Evolutionary conservation across 2,113 vertebrate species (phyloP), one percentile per base, ranked within the genome.

Genomic region (Taxidea taxus): DNA sequence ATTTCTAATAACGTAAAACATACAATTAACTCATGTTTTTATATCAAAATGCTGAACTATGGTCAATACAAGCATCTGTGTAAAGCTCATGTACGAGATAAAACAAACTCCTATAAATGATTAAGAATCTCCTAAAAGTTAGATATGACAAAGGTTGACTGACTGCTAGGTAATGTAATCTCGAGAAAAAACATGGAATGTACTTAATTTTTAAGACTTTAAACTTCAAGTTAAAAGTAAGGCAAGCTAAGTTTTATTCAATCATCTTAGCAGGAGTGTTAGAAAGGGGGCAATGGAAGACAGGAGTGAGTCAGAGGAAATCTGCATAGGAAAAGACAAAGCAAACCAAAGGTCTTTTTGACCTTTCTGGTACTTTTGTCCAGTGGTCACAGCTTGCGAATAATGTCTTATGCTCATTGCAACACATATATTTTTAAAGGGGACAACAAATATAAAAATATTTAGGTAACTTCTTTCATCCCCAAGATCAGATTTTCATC

Each of bases 41-140:
- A 84, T 51, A 84, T 96, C 72, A 85, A 97, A 97, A 96, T 87
- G 88, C 80, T 97, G 23, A 87, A 56, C 10, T 87, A 56, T 54
- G 90, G 75, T 97, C 98, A 98, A 98, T 97, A 98, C 95, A 99
- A 98, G 98, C 97, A 98, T 99, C 98, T 98, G 97, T 98, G 97
- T 97, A 97, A 98, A 98, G 98, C 97, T 98, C 98, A 98, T 68
- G 91, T 93, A 98, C 85, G 94, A 94, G 87, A 97, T 97, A 98
- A 98, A 98, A 98, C 93, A 98, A 95, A 96, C 93, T 98, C 98
- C 87, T 95, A 80, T 98, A 98, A 98, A 98, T 98, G 95, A 98
- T 98, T 98, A 98, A 98, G 97, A 98, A 98, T 98, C 94, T 98
- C 95, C 98, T 98, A 96, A 97, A 98, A 90, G 88, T 98, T 98